Conservation (phyloP, 2,797 vertebrate genomes). For the Crocodylus rhombifer region DNA sequence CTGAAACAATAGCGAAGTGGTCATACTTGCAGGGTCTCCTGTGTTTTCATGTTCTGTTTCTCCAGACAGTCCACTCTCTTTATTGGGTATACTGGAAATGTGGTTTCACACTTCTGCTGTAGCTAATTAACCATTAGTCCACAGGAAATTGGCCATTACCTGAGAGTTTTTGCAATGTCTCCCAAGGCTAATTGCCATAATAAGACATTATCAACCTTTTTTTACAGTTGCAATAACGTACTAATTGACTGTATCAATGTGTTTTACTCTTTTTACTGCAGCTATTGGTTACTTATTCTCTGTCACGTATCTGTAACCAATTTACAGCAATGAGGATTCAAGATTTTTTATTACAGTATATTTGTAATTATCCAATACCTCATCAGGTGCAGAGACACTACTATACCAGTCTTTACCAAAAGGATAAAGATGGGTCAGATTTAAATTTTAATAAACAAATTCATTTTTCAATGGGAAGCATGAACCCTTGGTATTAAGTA, state of each 20-base stretch:
- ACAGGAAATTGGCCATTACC: slow-evolving; percentile 67
- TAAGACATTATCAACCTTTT: slow-evolving; percentile 61
- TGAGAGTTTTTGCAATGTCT: slow-evolving; percentile 37
- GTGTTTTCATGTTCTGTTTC: not conserved
- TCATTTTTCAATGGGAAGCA: not conserved
- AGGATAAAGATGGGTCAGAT: not conserved
- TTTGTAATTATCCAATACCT: not conserved
- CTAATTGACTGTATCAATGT: slow-evolving; percentile 40
- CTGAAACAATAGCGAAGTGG: not conserved
- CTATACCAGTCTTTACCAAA: not conserved
- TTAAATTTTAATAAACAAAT: not conserved
- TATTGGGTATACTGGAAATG: not conserved
- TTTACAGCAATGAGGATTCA: not conserved
- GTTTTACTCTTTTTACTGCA: slow-evolving; percentile 24
- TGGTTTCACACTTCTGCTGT: not conserved
- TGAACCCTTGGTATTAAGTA: not conserved
- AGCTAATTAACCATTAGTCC: slow-evolving; percentile 20
- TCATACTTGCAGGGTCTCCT: not conserved
- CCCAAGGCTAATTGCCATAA: slow-evolving; percentile 41
- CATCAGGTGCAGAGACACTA: not conserved
- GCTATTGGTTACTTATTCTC: slow-evolving; percentile 14
- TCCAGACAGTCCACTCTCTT: not conserved
- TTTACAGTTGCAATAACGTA: slow-evolving; percentile 47
- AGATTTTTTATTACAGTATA: not conserved
- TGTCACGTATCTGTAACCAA: not conserved